Percentiles rank a stretch among this genome's conserved stretches.
These are phyloP conservation scores for Julus scanicus DNA, from an alignment of 2,888 invertebrate species.

Conservation along the genomic window DNA sequence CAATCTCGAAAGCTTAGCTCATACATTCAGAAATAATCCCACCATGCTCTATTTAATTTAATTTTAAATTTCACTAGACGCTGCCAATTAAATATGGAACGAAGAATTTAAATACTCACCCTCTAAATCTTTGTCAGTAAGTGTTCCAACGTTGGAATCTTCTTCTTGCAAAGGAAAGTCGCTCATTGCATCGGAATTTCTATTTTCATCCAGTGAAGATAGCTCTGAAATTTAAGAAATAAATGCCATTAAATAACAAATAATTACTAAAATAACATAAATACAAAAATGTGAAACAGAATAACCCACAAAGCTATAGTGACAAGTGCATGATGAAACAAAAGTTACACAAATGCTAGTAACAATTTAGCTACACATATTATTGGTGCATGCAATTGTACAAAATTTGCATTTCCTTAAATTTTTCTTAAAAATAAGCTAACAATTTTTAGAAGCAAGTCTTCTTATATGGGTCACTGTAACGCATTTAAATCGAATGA, in stretches of 20 bases:
- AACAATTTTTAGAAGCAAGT: not conserved
- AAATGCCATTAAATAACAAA: not conserved
- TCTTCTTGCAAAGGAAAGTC: not conserved
- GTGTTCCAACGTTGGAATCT: not conserved
- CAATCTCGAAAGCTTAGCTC: not conserved
- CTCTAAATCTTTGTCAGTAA: not conserved
- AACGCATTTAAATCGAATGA: not conserved
- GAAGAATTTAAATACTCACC: not conserved
- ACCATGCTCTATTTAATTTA: no score
- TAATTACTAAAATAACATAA: not conserved
- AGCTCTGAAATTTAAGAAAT: slow-evolving; percentile 20
- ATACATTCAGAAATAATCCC: not conserved
- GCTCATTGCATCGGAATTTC: slow-evolving; percentile 31
- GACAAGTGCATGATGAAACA: not conserved
- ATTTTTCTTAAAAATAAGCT: not conserved
- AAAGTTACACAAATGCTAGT: not conserved
- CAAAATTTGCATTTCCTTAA: not conserved
- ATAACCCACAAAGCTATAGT: not conserved
- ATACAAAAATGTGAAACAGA: not conserved
- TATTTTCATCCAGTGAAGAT: slow-evolving; percentile 46
- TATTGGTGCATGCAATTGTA: not conserved
- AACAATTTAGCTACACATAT: not conserved
- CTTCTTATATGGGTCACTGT: not conserved
- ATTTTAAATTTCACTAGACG: no score
- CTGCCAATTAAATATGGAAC: not conserved